Percentiles rank a stretch among this genome's conserved stretches.
Conservation (phyloP, 1,140 invertebrate species). For the Pogonus chalceus region DNA sequence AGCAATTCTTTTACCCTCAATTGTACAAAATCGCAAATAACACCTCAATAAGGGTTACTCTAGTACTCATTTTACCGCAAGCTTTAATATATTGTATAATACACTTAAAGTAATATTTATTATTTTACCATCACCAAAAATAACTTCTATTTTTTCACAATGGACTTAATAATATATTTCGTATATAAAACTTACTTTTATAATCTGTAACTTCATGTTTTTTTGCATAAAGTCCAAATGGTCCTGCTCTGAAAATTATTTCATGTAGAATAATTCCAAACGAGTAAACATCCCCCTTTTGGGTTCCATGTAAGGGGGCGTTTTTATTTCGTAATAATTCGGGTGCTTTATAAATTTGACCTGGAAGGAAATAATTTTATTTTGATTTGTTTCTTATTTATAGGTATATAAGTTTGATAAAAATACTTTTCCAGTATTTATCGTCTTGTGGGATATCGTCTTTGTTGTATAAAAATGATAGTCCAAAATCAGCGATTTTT, state of each 20-base stretch:
- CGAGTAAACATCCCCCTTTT: conserved; percentile 89
- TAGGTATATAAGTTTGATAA: neutral
- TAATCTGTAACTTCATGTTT: no score
- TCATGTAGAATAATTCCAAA: conserved; percentile 94
- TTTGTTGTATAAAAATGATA: conserved; percentile 41
- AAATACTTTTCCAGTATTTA: neutral
- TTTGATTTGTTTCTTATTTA: conserved; percentile 9
- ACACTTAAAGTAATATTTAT: no score
- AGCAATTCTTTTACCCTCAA: no score
- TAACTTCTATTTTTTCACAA: no score
- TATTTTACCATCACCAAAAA: no score
- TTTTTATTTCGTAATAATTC: conserved; percentile 70
- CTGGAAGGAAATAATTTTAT: conserved; percentile 38
- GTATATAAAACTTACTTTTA: no score
- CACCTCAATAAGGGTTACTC: no score
- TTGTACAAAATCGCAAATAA: no score
- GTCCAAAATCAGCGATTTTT: conserved; percentile 94
- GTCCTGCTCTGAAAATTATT: conserved; percentile 75
- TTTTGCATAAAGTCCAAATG: no score
- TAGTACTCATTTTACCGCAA: no score
- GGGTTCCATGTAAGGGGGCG: conserved; percentile 62
- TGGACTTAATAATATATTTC: no score
- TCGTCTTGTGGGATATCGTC: neutral
- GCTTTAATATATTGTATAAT: no score
- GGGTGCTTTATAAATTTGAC: conserved; percentile 84